Evolutionary conservation across 1,140 invertebrate genomes (phyloP).

Genomic region (Alviniconcha marisindica): DNA sequence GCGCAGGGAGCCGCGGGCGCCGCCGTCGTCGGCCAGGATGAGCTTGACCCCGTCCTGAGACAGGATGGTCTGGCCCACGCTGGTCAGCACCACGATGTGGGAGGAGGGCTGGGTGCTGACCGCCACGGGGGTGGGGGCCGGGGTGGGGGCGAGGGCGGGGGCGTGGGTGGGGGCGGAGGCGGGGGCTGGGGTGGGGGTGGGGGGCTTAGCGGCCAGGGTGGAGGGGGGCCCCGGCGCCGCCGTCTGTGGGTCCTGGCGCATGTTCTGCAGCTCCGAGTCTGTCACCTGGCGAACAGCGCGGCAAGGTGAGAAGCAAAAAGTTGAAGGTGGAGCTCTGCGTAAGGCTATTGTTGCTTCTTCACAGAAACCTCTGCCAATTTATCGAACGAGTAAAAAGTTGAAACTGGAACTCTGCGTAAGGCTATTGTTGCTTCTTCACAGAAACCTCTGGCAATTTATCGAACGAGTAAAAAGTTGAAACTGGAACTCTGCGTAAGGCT

Average conservation of each 20-base stretch:
- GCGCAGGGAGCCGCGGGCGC: neutral
- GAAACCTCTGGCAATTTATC: too few species aligned
- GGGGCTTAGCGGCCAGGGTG: slow-evolving; percentile 10
- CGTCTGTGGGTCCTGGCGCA: slow-evolving; percentile 54
- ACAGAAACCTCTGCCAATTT: too few species aligned
- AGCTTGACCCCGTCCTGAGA: slow-evolving; percentile 37
- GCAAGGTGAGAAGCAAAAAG: too few species aligned
- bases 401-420: too few species aligned
- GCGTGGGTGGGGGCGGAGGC: slow-evolving; percentile 23
- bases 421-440: too few species aligned
- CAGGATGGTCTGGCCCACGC: slow-evolving; percentile 27
- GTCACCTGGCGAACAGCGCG: slow-evolving; percentile 63
- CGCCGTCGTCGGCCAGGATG: slow-evolving; percentile 32
- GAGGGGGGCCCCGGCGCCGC: neutral
- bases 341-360: too few species aligned
- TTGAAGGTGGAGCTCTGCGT: too few species aligned
- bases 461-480: too few species aligned
- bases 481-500: too few species aligned
- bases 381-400: too few species aligned
- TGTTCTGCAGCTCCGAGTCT: slow-evolving; percentile 72
- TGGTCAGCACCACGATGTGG: slow-evolving; percentile 48
- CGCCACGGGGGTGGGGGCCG: slow-evolving; percentile 30
- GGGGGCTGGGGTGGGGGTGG: neutral
- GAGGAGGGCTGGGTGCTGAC: slow-evolving; percentile 24
- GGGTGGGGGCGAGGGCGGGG: neutral